Evolutionary conservation across 2,888 invertebrate species (phyloP).

Genomic region (Polyommatus iphigenia): DNA sequence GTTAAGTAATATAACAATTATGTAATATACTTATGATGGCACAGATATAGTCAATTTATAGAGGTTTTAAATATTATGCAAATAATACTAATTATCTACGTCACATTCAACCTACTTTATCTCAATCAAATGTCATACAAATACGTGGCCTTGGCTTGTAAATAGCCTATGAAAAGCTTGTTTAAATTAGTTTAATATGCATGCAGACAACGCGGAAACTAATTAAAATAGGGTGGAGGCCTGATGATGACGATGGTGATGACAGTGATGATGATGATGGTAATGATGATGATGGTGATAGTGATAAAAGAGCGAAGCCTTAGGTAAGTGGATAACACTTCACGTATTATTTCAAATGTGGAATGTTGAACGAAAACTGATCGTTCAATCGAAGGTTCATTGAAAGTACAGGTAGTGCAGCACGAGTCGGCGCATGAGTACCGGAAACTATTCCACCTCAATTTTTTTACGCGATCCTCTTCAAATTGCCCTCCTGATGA

Average conservation of each 20-base stretch:
- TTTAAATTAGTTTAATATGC: conserved; percentile 19
- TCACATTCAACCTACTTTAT: conserved; percentile 12
- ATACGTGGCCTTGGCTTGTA: conserved; percentile 16
- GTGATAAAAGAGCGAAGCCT: no score
- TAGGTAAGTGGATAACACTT: no score
- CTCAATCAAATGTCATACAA: conserved; percentile 20
- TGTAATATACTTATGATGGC: not conserved
- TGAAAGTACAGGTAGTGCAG: not conserved
- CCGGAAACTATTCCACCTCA: no score
- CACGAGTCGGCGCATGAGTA: no score
- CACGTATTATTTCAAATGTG: no score
- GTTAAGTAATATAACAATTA: not conserved
- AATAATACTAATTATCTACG: not conserved
- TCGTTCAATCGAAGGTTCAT: not conserved
- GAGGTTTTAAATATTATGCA: not conserved
- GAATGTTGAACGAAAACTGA: no score
- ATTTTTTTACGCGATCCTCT: no score
- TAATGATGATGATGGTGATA: no score
- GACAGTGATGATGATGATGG: no score
- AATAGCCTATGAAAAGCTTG: conserved; percentile 18
- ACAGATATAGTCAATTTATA: not conserved
- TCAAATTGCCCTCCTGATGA: no score
- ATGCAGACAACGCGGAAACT: conserved; percentile 25
- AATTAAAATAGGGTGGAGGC: not conserved
- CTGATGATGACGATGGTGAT: not conserved